Percentiles rank a stretch among this genome's conserved stretches.
These are phyloP conservation scores for Sphaeramia orbicularis DNA, from an alignment of 2,797 vertebrate genomes.

Conservation along the genomic window DNA sequence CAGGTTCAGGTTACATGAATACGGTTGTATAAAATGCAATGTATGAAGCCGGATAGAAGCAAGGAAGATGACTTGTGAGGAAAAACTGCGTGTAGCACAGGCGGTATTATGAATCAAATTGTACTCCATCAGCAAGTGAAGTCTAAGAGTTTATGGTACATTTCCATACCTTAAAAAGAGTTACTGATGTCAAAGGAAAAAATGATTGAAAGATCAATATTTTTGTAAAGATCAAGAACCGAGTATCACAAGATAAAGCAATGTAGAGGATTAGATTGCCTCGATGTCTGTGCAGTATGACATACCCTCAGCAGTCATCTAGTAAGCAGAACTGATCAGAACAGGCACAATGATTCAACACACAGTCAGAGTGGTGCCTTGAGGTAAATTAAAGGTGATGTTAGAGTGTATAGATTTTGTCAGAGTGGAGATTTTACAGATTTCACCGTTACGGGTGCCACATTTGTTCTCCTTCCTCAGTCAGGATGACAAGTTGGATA, in stretches of 20 bases:
- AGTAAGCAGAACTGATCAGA: constrained; percentile 67
- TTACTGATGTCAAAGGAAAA: too few relatives aligned
- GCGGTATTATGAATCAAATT: too few relatives aligned
- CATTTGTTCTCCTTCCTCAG: constrained; percentile 47
- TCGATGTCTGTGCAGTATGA: constrained; percentile 27
- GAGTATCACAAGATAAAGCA: too few relatives aligned
- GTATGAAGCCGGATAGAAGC: too few relatives aligned
- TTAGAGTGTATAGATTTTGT: constrained; percentile 70
- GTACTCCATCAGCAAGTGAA: too few relatives aligned
- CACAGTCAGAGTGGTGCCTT: constrained; percentile 50
- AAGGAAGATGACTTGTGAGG: too few relatives aligned
- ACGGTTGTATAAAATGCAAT: too few relatives aligned
- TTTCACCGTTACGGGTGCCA: constrained; percentile 63
- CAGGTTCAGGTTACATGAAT: too few relatives aligned
- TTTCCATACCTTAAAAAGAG: too few relatives aligned
- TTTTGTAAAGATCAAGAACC: too few relatives aligned
- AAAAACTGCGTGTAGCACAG: too few relatives aligned
- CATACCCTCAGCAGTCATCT: constrained; percentile 38
- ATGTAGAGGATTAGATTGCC: constrained; percentile 15
- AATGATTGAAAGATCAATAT: background rate
- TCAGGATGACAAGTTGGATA: constrained; percentile 54
- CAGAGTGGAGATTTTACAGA: constrained; percentile 66
- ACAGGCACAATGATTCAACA: constrained; percentile 62
- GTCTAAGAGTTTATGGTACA: too few relatives aligned
- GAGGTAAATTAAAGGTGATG: constrained; percentile 72